These are phyloP conservation scores for Penaeus monodon DNA, from an alignment of 2,888 invertebrate genomes.

Conservation along the genomic window DNA sequence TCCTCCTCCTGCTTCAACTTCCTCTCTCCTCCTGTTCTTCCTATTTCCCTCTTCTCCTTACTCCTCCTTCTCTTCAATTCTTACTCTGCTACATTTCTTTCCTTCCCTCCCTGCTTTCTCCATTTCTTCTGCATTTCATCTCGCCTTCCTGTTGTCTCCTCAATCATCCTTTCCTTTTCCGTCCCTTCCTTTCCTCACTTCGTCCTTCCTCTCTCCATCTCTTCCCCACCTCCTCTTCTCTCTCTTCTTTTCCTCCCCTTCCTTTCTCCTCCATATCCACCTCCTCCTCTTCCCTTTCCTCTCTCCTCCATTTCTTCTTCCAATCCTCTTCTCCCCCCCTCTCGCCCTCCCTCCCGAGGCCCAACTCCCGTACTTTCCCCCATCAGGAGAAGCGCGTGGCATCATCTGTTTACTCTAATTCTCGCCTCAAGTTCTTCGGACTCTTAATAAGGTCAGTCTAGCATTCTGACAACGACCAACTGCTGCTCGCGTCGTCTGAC, in stretches of 20 bases:
- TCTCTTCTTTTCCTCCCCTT: background rate
- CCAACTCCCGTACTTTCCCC: background rate
- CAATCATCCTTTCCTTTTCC: background rate
- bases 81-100: too few species aligned
- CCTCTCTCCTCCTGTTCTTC: background rate
- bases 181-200: background rate
- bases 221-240: background rate
- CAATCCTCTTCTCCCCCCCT: background rate
- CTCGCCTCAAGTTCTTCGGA: background rate
- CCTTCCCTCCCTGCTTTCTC: too few species aligned
- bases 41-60: background rate
- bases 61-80: background rate
- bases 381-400: background rate
- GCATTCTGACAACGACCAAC: background rate
- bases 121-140: background rate
- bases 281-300: background rate
- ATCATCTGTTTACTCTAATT: background rate
- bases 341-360: too few species aligned
- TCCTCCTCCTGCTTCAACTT: background rate
- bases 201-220: background rate
- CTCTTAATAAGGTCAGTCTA: conserved; percentile 16
- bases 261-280: background rate
- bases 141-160: background rate
- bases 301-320: background rate
- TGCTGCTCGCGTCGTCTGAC: background rate